Base-by-base conservation (phyloP, 2,888 invertebrate genomes). In the Acanthacorydalis orientalis region DNA sequence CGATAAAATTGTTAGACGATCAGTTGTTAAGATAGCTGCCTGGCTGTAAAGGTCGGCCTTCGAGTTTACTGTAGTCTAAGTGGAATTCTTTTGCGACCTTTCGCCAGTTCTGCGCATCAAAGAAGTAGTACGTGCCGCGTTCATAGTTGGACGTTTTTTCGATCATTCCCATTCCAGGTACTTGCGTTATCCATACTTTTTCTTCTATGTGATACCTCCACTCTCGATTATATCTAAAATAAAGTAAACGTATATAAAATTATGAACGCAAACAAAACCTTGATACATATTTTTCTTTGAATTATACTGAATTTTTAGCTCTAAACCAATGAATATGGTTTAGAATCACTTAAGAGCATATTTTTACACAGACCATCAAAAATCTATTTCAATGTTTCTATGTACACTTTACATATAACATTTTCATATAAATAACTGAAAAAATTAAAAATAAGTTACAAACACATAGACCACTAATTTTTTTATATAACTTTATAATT, bases 161-260 rank as follows among this genome's bases (percentile, higher is more conserved):
- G 58, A 88, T 79, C 63, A 91, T 84, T 57, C 87, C 83, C 75
- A 92, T 83, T 58, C 93, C 93, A 56, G 93, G 93, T 60, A 92
- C 92, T 69, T 95, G 86, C 59, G 95, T 96, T 67, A 96, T 92
- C 96, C 96, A 96, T 61, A 97, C 91, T 68, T 93, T 89, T 67
- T 98, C 97, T 66, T 95, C 93, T 76, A 86, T 96, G 70, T 98
- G 97, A 76, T 93, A 98, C 73, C 98, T 82, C 98, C 98, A 98
- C 64, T 98, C 97, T 64, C 98, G 80, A 69, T 82, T 89, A 70
- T 96, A 96, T 68, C 96, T 96, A 63, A 39, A 12, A 46, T 14
- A 31, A 15, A 46, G 10, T 34, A 40, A 6, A 35, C n/a, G 35
- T 35, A 10, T 3, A 35, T n/a, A n/a, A n/a, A n/a, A n/a, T n/a